Conservation (phyloP, 2,888 invertebrate genomes). For the Heliconius ismenius region DNA sequence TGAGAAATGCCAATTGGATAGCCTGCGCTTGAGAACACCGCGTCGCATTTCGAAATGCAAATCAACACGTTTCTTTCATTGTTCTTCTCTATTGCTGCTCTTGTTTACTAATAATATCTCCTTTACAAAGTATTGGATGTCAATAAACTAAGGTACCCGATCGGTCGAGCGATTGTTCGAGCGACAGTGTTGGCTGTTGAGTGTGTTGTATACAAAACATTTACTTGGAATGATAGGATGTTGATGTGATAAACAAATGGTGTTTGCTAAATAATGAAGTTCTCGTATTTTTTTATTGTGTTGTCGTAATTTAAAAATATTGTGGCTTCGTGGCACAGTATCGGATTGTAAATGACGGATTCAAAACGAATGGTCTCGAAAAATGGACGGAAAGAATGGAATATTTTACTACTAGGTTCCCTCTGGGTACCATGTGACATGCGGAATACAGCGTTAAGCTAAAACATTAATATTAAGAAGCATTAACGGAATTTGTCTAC, state of each 20-base stretch:
- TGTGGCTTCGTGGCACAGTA: neutral
- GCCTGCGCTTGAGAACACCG: conserved; percentile 43
- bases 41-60: conserved; percentile 61
- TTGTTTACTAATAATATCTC: conserved; percentile 45
- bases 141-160: conserved; percentile 42
- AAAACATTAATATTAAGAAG: too few relatives aligned
- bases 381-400: too few relatives aligned
- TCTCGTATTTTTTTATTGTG: neutral
- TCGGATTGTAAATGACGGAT: neutral
- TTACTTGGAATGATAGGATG: conserved; percentile 17
- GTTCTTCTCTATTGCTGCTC: conserved; percentile 42
- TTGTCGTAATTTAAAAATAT: neutral
- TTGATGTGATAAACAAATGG: neutral
- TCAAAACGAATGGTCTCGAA: too few relatives aligned
- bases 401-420: too few relatives aligned
- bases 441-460: too few relatives aligned
- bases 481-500: too few relatives aligned
- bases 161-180: conserved; percentile 31
- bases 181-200: conserved; percentile 18
- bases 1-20: conserved; percentile 40
- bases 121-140: conserved; percentile 45
- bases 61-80: conserved; percentile 54
- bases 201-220: conserved; percentile 29
- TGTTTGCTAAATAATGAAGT: conserved; percentile 1
- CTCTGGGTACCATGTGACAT: too few relatives aligned